Percentiles rank a stretch among this genome's conserved stretches.
These are phyloP conservation scores for Drosophila asahinai DNA, from an alignment of 1,140 invertebrate species.

Conservation along the genomic window DNA sequence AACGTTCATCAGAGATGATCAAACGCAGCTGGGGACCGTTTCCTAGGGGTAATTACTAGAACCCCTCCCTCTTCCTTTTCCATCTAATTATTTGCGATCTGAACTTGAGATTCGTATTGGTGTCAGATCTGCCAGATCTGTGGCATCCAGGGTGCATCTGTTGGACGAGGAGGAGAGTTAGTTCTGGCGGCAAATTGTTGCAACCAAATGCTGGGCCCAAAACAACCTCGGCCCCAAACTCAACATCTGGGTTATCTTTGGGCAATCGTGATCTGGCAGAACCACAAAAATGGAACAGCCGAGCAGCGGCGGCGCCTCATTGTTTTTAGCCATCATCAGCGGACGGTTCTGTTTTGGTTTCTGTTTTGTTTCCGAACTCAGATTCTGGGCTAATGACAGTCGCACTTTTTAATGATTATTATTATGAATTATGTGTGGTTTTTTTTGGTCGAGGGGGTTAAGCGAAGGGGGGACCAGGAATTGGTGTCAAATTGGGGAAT, in stretches of 20 bases:
- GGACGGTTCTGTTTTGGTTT: conserved; percentile 32
- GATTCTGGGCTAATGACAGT: conserved; percentile 77
- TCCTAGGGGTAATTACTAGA: conserved; percentile 35
- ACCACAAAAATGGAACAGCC: conserved; percentile 52
- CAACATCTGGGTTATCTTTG: conserved; percentile 65
- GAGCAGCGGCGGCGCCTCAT: conserved; percentile 22
- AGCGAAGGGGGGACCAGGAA: conserved; percentile 26
- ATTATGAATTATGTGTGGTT: conserved; percentile 69
- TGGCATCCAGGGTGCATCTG: conserved; percentile 19
- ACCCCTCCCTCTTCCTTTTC: background rate
- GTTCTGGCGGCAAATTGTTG: conserved; percentile 48
- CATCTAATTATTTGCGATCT: conserved; percentile 69
- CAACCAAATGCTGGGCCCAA: conserved; percentile 35
- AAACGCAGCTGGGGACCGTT: conserved; percentile 45
- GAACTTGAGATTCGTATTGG: conserved; percentile 54
- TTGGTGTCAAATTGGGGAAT: conserved; percentile 67
- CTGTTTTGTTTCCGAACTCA: conserved; percentile 27
- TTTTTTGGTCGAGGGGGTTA: conserved; percentile 26
- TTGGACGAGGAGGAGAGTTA: conserved; percentile 20
- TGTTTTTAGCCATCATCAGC: conserved; percentile 49
- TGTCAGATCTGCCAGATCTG: conserved; percentile 51
- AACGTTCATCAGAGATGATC: conserved; percentile 39
- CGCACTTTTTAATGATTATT: conserved; percentile 75
- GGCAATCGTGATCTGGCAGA: conserved; percentile 65
- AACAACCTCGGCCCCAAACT: conserved; percentile 24